Evolutionary conservation across 1,140 invertebrate genomes (phyloP).

Genomic region (Scaptomyza pallida): DNA sequence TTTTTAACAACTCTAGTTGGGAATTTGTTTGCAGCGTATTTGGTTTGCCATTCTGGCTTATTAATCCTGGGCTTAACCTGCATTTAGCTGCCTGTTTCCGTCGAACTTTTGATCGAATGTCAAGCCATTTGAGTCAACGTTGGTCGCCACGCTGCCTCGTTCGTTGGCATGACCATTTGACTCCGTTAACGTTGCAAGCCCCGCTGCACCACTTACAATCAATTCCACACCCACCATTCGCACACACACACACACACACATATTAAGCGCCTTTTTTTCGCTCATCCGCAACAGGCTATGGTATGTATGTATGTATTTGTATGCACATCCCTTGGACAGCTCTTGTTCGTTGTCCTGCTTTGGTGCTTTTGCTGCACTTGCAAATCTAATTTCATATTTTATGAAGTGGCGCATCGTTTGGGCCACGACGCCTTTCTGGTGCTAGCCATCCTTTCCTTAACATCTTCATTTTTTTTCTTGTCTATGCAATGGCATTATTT

Average conservation of each 20-base stretch:
- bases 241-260: background rate
- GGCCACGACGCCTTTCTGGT: constrained; percentile 24
- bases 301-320: constrained; percentile 44
- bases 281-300: constrained; percentile 42
- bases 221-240: constrained; percentile 15
- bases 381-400: constrained; percentile 82
- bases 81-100: constrained; percentile 46
- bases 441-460: constrained; percentile 8
- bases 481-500: constrained; percentile 28
- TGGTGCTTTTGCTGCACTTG: constrained; percentile 51
- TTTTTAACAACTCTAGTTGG: background rate
- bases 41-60: background rate
- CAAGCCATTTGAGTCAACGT: constrained; percentile 74
- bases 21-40: constrained; percentile 1
- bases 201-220: constrained; percentile 32
- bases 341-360: constrained; percentile 19
- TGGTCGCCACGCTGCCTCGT: constrained; percentile 52
- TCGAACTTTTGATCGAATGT: constrained; percentile 79
- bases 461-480: constrained; percentile 18
- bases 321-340: constrained; percentile 41
- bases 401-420: constrained; percentile 65
- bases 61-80: constrained; percentile 1
- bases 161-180: constrained; percentile 57
- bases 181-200: constrained; percentile 11
- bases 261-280: constrained; percentile 50